Base-by-base conservation (phyloP, 1,140 invertebrate species). In the Lepidurus arcticus region DNA sequence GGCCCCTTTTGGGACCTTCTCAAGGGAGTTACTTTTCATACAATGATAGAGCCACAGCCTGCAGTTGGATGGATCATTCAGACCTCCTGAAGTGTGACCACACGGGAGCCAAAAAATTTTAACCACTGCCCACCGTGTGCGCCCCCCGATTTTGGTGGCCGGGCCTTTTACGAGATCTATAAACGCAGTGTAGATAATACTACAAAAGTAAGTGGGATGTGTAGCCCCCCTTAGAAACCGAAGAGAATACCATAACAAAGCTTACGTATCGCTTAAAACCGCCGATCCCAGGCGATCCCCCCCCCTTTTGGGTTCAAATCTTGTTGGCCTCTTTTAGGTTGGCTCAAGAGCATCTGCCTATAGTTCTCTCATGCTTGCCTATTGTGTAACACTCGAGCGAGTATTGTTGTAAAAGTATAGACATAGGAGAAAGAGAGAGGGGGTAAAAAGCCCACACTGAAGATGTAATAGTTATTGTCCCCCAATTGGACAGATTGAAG, bases 401-500 rank as follows among this genome's bases (percentile, higher is more conserved):
- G 53, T 65, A 65, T 65, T 65, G 53, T 65, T 65, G 53, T 13
- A 21, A 65, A 65, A 65, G 53, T 21, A 21, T 21, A 65, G 53
- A 21, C 21, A 34, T 65, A 65, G 53, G 53, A 65, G 16, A 34
- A 34, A 34, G 34, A 34, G 34, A 34, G 34, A 34, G 34, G 3
- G 34, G 21, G 4, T 65, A 65, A 65, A 65, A 21, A 7, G 16
- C 53, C 53, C 53, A 65, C 53, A 65, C 53, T n/a, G 53, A 65
- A 65, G 53, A 65, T n/a, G 53, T 65, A 65, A 65, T 65, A 65
- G 53, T 7, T 65, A 65, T 65, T 65, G 53, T 65, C 8, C 13
- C 53, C 53, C 53, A 65, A 65, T 65, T 65, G 53, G 53, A 65
- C 53, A 65, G 53, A 65, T 65, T 65, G 53, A 65, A 65, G 53